Conservation (phyloP, 2,888 invertebrate genomes). For the Rutpela maculata region DNA sequence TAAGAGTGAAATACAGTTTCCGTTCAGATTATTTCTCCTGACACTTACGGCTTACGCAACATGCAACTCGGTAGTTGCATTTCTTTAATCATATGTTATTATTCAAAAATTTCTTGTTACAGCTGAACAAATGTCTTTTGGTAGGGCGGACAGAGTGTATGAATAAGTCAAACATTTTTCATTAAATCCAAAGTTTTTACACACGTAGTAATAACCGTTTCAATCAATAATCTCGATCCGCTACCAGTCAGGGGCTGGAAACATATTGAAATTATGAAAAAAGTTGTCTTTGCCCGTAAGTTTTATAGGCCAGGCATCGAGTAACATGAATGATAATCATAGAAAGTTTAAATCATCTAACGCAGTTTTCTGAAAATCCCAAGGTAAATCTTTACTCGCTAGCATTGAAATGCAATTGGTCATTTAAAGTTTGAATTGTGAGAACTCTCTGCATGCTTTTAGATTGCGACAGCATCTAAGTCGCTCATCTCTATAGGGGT, state of each 20-base stretch:
- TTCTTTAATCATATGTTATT: conserved; percentile 1
- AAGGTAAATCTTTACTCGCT: no score
- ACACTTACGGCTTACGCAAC: neutral
- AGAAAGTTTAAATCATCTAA: neutral
- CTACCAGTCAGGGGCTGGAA: neutral
- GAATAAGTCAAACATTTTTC: neutral
- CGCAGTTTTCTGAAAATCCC: no score
- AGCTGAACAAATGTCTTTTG: neutral
- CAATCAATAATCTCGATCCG: neutral
- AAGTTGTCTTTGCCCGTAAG: neutral
- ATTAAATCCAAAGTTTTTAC: neutral
- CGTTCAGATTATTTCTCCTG: conserved; percentile 2
- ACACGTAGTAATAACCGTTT: neutral
- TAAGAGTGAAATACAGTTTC: conserved; percentile 12
- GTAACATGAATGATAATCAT: neutral
- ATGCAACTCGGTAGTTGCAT: neutral
- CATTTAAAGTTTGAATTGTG: no score
- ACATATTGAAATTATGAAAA: neutral
- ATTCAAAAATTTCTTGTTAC: neutral
- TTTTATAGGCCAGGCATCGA: neutral
- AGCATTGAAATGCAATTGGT: no score
- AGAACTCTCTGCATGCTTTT: no score
- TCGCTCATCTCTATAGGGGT: no score
- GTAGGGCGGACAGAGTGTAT: no score
- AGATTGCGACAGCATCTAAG: no score